Evolutionary conservation across 1,140 invertebrate genomes (phyloP).

Genomic region (Maniola jurtina): DNA sequence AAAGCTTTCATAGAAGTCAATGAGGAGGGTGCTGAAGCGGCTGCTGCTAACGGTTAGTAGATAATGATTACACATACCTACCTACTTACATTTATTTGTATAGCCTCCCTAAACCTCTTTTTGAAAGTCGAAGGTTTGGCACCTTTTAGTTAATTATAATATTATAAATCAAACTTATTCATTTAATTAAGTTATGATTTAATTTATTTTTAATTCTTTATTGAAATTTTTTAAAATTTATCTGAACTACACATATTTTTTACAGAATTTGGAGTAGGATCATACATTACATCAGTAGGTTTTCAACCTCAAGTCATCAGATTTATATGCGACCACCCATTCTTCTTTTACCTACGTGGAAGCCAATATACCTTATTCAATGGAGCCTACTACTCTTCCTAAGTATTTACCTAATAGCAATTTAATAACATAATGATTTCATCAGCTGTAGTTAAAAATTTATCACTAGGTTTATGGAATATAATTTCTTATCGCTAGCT

Average conservation of each 20-base stretch:
- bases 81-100: background rate
- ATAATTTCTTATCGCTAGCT: no score
- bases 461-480: no score
- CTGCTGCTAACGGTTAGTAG: constrained; percentile 35
- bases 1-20: constrained; percentile 69
- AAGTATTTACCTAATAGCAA: background rate
- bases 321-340: constrained; percentile 23
- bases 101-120: no score
- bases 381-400: background rate
- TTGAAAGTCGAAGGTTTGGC: no score
- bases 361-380: background rate
- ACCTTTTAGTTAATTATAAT: no score
- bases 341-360: constrained; percentile 14
- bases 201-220: no score
- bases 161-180: no score
- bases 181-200: no score
- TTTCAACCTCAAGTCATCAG: background rate
- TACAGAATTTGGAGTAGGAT: background rate
- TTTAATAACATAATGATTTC: background rate
- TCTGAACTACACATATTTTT: constrained; percentile 38
- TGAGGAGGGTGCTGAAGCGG: constrained; percentile 61
- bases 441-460: background rate
- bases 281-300: background rate
- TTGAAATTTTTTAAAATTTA: no score
- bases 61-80: background rate